These are phyloP conservation scores for Chrysomallon squamiferum DNA, from an alignment of 1,140 invertebrate species.

Conservation along the genomic window DNA sequence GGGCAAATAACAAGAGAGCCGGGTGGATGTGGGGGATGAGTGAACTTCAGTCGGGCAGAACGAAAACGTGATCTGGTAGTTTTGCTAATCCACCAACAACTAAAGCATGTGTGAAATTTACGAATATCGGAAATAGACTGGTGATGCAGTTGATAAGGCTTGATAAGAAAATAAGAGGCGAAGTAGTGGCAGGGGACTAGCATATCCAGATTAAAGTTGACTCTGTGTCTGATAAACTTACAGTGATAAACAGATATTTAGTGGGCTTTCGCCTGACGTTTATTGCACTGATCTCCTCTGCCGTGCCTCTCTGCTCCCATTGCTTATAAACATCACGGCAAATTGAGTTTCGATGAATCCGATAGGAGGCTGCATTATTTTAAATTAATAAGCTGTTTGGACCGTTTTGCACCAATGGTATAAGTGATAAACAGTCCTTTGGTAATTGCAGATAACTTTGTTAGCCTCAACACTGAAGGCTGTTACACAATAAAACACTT, in stretches of 20 bases:
- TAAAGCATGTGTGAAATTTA: no score
- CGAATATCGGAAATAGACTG: no score
- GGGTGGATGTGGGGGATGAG: no score
- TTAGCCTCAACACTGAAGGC: neutral
- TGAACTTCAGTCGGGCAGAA: no score
- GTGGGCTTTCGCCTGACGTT: conserved; percentile 1
- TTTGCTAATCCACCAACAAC: no score
- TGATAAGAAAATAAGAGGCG: no score
- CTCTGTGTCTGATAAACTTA: no score
- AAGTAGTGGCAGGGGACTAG: no score
- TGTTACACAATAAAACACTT: conserved; percentile 5
- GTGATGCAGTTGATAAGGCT: no score
- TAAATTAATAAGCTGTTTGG: conserved; percentile 3
- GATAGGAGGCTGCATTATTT: conserved; percentile 1
- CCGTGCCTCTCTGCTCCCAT: neutral
- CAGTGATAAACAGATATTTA: conserved; percentile 5
- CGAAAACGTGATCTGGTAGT: no score
- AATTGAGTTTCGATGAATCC: neutral
- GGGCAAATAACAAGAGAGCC: no score
- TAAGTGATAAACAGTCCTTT: conserved; percentile 2
- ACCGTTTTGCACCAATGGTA: neutral
- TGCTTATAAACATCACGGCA: conserved; percentile 2
- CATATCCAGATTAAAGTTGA: no score
- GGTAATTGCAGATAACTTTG: conserved; percentile 7
- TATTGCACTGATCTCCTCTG: neutral